Base-by-base conservation (phyloP, 1,140 invertebrate species). In the Notospermus geniculatus region DNA sequence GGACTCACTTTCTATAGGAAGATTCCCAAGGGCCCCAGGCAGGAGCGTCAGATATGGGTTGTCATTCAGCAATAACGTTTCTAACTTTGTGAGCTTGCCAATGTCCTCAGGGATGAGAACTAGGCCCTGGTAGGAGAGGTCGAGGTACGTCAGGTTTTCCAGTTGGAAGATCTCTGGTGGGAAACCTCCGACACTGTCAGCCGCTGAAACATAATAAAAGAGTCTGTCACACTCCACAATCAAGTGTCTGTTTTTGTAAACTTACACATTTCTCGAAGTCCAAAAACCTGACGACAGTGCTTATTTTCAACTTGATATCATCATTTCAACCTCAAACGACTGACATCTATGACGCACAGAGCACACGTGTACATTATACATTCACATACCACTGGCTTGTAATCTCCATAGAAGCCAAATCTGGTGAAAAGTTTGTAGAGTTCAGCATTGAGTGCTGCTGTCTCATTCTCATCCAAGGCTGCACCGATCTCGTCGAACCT, bases 401-500 rank as follows among this genome's bases (percentile, higher is more conserved):
- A 36, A 36, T 36, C 32, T 36, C 32, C 32, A 36, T 36, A 15
- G 15, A 36, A 36, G 32, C 75, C 74, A 68, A 77, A 71, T 54
- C 75, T 62, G 4, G 73, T 71, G 53, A 77, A 77, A 1, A 71
- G 58, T 43, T 69, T 65, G 57, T 74, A 77, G 27, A 77, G 64
- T 2, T 61, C 69, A 19, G 75, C 75, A 71, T 77, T 76, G 0
- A 77, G 57, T 59, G 69, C 73, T 11, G 69, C 73, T 30, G 74
- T 67, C 62, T 74, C 72, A 39, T 69, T 67, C 5, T 62, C 52
- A 54, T 77, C 75, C 17, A 75, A 70, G 22, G 71, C 71, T 59
- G 72, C 73, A n/a, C 63, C 60, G 56, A 75, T 68, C 39, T 73
- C 66, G 69, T 76, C 72, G 72, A 75, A 77, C 27, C 61, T 36